Evolutionary conservation across 2,113 vertebrate species (phyloP), one percentile per base, ranked within the genome.

Genomic region (Pionites leucogaster): DNA sequence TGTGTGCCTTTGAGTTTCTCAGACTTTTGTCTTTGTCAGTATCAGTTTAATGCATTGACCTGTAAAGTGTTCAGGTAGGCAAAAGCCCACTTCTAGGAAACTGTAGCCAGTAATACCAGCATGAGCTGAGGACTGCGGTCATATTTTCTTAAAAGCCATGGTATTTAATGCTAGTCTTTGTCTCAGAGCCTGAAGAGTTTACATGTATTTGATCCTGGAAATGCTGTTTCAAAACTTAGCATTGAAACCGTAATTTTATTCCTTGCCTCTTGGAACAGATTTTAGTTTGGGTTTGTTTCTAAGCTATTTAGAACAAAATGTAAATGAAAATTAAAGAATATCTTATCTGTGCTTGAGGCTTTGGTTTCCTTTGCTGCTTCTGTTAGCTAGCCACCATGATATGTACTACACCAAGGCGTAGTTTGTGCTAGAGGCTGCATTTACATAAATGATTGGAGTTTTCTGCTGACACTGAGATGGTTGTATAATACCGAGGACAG

Each of bases 1-100:
- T 0, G 0, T 15, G n/a, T 64, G 20, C 27, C 71, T 44, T 59
- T 47, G 18, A 33, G 42, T 13, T 72, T 46, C 46, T 33, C 85
- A 28, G n/a, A 15, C 24, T 62, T 64, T 7, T 50, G 19, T 46
- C 33, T 92, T 57, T 72, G 17, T 69, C 78, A 47, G 24, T 19
- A 9, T 44, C 37, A 6, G 15, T 33, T 71, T 57, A 89, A 27
- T 11, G 31, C 22, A 23, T 5, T 24, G 44, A 82, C 27, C 18
- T 57, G 46, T 41, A 42, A 88, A 67, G 16, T 39, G 39, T 27
- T 17, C 50, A 18, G 28, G 17, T 12, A 67, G 53, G 59, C 7
- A 25, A 49, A 82, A 82, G 14, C 5, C 47, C 6, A 2, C 35
- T 88, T 29, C 41, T 62, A 39, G 37, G 47, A 90, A 18, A 22